Percentiles rank a stretch among this genome's conserved stretches.
These are phyloP conservation scores for Amphiprion percula DNA, from an alignment of 2,113 vertebrate genomes.

Conservation along the genomic window DNA sequence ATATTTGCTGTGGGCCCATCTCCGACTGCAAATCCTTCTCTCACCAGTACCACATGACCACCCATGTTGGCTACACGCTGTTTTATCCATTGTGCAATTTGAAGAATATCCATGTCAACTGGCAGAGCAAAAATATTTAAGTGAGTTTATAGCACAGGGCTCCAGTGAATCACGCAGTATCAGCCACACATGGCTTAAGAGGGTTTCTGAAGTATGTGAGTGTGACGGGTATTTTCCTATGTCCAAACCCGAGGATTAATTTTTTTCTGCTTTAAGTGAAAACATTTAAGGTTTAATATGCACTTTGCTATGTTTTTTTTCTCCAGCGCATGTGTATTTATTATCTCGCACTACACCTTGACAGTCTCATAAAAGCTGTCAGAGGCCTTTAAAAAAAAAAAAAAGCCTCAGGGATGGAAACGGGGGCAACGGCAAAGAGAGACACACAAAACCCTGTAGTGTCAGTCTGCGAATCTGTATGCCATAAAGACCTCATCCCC, in stretches of 20 bases:
- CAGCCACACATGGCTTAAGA: slow-evolving; percentile 32
- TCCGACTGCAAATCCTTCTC: slow-evolving; percentile 57
- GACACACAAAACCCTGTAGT: slow-evolving; percentile 43
- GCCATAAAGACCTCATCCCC: slow-evolving; percentile 57
- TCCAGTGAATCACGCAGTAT: slow-evolving; percentile 29
- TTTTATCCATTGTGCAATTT: slow-evolving; percentile 43
- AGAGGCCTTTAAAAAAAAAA: slow-evolving; percentile 9
- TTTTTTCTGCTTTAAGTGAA: slow-evolving; percentile 42
- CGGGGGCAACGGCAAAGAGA: slow-evolving; percentile 34
- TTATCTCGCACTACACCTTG: slow-evolving; percentile 55
- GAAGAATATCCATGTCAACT: slow-evolving; percentile 45
- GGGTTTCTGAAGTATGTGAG: slow-evolving; percentile 17
- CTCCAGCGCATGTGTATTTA: background rate
- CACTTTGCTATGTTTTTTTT: slow-evolving; percentile 2
- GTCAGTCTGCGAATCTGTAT: slow-evolving; percentile 59
- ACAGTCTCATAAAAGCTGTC: slow-evolving; percentile 52
- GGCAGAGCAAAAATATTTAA: slow-evolving; percentile 28
- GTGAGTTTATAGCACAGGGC: slow-evolving; percentile 17
- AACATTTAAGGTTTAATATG: slow-evolving; percentile 43
- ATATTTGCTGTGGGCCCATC: slow-evolving; percentile 56
- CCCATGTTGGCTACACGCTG: slow-evolving; percentile 21
- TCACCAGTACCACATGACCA: slow-evolving; percentile 19
- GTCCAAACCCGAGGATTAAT: slow-evolving; percentile 17
- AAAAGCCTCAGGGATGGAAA: slow-evolving; percentile 58
- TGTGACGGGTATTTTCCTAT: background rate